A percentile compares a stretch with the other conserved stretches of the same genome.
Evolutionary conservation across 2,113 vertebrate species (phyloP).

Genomic region (Silurus glanis): DNA sequence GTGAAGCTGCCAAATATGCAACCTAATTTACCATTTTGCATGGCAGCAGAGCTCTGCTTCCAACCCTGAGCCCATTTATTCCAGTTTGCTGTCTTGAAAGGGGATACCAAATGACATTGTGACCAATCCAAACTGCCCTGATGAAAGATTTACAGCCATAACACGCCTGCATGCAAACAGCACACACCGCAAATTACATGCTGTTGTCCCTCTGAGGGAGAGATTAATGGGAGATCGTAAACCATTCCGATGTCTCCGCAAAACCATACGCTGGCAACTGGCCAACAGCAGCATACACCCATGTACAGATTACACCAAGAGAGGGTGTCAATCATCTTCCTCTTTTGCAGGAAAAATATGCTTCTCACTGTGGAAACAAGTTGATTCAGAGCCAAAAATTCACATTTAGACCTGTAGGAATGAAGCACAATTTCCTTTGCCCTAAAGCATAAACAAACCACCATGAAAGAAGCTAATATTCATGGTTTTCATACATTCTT

Average conservation of each 20-base stretch:
- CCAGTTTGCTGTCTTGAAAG: conserved; percentile 3
- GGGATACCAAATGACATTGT: conserved; percentile 18
- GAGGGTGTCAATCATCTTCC: conserved; percentile 15
- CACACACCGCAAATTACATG: conserved; percentile 46
- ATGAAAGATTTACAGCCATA: conserved; percentile 44
- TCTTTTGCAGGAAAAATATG: conserved; percentile 1
- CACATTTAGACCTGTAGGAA: neutral
- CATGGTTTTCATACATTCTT: neutral
- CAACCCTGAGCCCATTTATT: conserved; percentile 21
- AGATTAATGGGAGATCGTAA: conserved; percentile 41
- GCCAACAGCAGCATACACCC: neutral
- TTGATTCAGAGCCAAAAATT: neutral
- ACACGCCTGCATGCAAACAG: conserved; percentile 36
- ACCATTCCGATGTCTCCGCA: conserved; percentile 6
- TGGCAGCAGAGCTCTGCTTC: neutral
- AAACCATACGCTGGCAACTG: neutral
- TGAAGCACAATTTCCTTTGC: neutral
- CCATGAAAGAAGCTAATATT: neutral
- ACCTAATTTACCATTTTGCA: neutral
- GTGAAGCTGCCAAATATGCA: neutral
- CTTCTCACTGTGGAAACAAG: neutral
- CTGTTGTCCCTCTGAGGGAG: neutral
- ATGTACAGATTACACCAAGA: conserved; percentile 4
- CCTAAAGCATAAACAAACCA: neutral
- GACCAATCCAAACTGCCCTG: conserved; percentile 35